These are phyloP conservation scores for Ormia ochracea DNA, from an alignment of 2,888 invertebrate species.

Conservation along the genomic window DNA sequence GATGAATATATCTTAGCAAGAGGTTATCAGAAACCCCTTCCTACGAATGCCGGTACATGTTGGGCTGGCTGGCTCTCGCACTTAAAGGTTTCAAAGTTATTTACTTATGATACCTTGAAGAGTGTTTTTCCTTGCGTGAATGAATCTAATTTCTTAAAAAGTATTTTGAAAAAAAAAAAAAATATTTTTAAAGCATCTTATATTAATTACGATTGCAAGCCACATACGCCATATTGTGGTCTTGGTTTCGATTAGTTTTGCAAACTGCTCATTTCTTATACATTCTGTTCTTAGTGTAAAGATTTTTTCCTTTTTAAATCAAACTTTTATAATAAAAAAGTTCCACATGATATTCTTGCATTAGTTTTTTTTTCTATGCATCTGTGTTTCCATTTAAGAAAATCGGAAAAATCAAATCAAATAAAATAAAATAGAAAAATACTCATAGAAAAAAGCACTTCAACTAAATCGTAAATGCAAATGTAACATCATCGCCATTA, in stretches of 20 bases:
- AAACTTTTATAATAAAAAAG: conserved; percentile 5
- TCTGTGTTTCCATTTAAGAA: conserved; percentile 6
- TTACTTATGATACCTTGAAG: too few relatives aligned
- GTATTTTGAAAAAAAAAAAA: too few relatives aligned
- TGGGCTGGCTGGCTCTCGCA: too few relatives aligned
- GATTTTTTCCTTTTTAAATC: neutral
- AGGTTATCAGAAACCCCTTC: too few relatives aligned
- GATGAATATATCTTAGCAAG: too few relatives aligned
- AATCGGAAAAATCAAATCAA: conserved; percentile 8
- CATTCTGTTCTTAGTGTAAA: neutral
- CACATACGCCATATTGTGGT: neutral
- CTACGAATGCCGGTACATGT: too few relatives aligned
- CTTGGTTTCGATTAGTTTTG: neutral
- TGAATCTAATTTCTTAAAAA: too few relatives aligned
- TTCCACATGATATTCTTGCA: neutral
- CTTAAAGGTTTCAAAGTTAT: too few relatives aligned
- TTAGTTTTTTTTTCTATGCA: neutral
- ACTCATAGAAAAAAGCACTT: neutral
- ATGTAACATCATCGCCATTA: conserved; percentile 41
- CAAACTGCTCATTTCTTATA: neutral
- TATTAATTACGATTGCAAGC: too few relatives aligned
- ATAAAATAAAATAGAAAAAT: conserved; percentile 4
- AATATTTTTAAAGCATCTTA: too few relatives aligned
- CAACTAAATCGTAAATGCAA: conserved; percentile 23
- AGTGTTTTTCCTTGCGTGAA: too few relatives aligned